phyloP scores from a whole-genome alignment of 35 echinoderm and acorn worm species.

The Heliocidaris tuberculata region DNA sequence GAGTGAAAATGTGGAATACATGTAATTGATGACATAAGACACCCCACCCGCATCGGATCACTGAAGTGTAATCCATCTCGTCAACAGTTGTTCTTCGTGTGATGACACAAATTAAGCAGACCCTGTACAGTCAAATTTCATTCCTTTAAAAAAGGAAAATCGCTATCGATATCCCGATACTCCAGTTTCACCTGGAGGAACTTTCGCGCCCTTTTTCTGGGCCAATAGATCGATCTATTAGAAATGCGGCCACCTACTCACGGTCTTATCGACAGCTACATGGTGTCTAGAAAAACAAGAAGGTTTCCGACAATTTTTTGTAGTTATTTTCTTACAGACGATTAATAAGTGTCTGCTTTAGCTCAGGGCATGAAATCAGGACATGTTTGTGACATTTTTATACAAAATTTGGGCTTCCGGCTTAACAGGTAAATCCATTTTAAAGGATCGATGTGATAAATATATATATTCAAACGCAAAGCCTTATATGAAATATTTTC shows the following conservation, averaged over 20 bases:
- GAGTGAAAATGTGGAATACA: too few relatives aligned
- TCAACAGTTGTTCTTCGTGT: not conserved
- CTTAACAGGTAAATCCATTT: too few relatives aligned
- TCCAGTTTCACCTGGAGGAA: conserved; percentile 1
- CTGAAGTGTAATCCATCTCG: not conserved
- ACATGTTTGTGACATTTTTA: too few relatives aligned
- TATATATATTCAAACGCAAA: too few relatives aligned
- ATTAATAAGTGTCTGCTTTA: not conserved
- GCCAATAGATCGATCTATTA: not conserved
- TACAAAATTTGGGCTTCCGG: too few relatives aligned
- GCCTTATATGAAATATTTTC: too few relatives aligned
- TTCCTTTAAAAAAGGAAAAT: not conserved
- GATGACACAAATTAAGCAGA: not conserved
- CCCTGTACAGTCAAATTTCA: not conserved
- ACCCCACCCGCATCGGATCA: not conserved
- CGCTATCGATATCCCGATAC: not conserved
- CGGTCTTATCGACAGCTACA: not conserved
- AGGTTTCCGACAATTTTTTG: not conserved
- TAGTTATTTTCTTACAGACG: not conserved
- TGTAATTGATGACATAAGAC: not conserved
- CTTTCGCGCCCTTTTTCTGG: not conserved
- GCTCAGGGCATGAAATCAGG: too few relatives aligned
- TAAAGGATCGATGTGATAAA: too few relatives aligned
- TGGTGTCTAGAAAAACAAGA: not conserved
- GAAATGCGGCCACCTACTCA: conserved; percentile 7